These are phyloP conservation scores for Drosophila nasuta DNA, from an alignment of 1,140 invertebrate species.

Conservation along the genomic window DNA sequence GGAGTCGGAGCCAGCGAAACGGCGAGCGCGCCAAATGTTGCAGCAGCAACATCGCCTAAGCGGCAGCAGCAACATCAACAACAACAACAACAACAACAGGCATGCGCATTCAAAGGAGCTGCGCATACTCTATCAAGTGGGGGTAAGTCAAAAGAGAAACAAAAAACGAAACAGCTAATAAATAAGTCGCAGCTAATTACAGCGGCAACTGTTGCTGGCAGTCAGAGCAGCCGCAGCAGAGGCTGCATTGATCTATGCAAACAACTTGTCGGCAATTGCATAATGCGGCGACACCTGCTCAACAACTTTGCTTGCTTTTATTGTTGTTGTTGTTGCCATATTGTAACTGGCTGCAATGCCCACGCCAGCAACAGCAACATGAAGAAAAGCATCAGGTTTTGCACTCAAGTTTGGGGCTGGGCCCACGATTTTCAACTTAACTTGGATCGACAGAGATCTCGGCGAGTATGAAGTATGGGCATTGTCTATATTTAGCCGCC, in stretches of 20 bases:
- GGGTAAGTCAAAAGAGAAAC: constrained; percentile 61
- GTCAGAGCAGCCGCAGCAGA: constrained; percentile 8
- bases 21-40: constrained; percentile 73
- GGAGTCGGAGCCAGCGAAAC: constrained; percentile 39
- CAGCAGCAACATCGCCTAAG: constrained; percentile 55
- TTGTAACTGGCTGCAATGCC: constrained; percentile 65
- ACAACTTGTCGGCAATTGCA: constrained; percentile 68
- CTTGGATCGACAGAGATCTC: neutral
- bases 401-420: constrained; percentile 58
- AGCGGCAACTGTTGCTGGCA: constrained; percentile 36
- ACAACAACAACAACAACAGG: constrained; percentile 52
- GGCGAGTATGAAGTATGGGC: constrained; percentile 26
- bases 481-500: constrained; percentile 75
- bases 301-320: constrained; percentile 33
- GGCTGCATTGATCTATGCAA: constrained; percentile 69
- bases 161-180: constrained; percentile 1
- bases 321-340: constrained; percentile 54
- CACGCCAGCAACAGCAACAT: constrained; percentile 55
- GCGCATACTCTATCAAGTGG: constrained; percentile 82
- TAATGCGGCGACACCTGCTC: constrained; percentile 79
- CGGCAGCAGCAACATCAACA: constrained; percentile 40
- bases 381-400: constrained; percentile 55
- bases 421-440: constrained; percentile 31
- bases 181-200: constrained; percentile 55
- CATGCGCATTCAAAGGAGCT: constrained; percentile 65